Base-by-base conservation (phyloP, 1,140 invertebrate genomes). In the Drosophila mojavensis region DNA sequence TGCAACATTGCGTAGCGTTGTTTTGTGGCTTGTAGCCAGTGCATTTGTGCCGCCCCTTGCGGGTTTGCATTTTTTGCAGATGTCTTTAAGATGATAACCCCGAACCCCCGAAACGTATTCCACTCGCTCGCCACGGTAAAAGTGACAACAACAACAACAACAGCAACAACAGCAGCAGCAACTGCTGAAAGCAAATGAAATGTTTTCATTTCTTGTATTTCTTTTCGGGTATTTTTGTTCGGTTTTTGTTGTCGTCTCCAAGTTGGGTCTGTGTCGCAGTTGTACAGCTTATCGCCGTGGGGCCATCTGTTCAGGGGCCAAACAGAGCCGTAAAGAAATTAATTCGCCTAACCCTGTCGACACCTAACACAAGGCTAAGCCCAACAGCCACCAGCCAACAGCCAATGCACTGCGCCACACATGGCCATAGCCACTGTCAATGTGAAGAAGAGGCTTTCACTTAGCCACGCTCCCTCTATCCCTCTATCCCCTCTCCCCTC, bases 271-370 rank as follows among this genome's bases (percentile, higher is more conserved):
- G 26, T 48, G 39, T 64, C 26, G 50, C 33, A 65, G 73, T 67
- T 64, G 48, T 58, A 54, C 7, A 58, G 66, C 71, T 75, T 85
- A 85, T 85, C 78, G 62, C 51, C 26, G 28, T 6, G 82, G 66
- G 75, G 79, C 43, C 81, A 85, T 84, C 81, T 81, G 59, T 50
- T 39, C 67, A 51, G 67, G 78, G 79, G 70, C 47, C 47, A 60
- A 75, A 75, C 66, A 78, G 82, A 81, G 80, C 80, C 79, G 82
- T 67, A 78, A 78, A 78, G 71, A 88, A 86, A 86, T 86, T 86
- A 86, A 86, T 86, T 86, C 83, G 82, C 79, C 86, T 88, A 86
- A 86, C 82, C 82, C 82, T 83, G 79, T 83, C 83, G 82, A 86
- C 82, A 86, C 82, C 82, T 86, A 78, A 81, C 75, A 77, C 76